Evolutionary conservation across 2,888 invertebrate genomes (phyloP).

Genomic region (Lacanobia wlatinum): DNA sequence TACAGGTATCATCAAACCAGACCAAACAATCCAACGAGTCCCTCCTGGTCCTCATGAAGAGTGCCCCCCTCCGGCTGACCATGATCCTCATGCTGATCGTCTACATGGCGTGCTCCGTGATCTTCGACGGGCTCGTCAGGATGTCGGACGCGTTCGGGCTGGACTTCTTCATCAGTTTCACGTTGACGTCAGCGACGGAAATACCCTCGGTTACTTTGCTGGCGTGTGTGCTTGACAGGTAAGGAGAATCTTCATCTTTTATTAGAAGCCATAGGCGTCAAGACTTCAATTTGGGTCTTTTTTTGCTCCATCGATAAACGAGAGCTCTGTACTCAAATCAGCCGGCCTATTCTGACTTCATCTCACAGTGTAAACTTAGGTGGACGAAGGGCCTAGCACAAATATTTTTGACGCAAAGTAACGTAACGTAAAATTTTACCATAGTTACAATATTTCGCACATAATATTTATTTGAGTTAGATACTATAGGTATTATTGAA

Average conservation of each 20-base stretch:
- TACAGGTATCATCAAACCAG: constrained; percentile 72
- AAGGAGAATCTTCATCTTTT: constrained; percentile 25
- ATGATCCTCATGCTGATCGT: constrained; percentile 79
- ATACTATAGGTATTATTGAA: too few species aligned
- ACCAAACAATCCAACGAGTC: constrained; percentile 80
- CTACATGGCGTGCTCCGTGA: constrained; percentile 84
- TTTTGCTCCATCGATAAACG: neutral
- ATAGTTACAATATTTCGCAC: too few species aligned
- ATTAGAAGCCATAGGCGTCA: neutral
- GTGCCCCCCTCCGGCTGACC: constrained; percentile 76
- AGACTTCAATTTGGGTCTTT: neutral
- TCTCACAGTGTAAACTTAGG: too few species aligned
- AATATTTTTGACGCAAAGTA: too few species aligned
- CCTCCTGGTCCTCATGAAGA: constrained; percentile 76
- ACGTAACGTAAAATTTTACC: too few species aligned
- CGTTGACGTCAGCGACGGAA: constrained; percentile 86
- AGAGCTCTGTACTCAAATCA: too few species aligned
- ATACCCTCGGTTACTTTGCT: constrained; percentile 85
- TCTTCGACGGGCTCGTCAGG: constrained; percentile 87
- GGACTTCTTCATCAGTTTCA: constrained; percentile 87
- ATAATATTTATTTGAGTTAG: too few species aligned
- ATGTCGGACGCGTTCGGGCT: constrained; percentile 86
- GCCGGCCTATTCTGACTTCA: too few species aligned
- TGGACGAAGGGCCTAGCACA: too few species aligned
- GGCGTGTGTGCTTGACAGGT: constrained; percentile 84